phyloP scores from a whole-genome alignment of 1,140 invertebrate species.

The Marisa cornuarietis region DNA sequence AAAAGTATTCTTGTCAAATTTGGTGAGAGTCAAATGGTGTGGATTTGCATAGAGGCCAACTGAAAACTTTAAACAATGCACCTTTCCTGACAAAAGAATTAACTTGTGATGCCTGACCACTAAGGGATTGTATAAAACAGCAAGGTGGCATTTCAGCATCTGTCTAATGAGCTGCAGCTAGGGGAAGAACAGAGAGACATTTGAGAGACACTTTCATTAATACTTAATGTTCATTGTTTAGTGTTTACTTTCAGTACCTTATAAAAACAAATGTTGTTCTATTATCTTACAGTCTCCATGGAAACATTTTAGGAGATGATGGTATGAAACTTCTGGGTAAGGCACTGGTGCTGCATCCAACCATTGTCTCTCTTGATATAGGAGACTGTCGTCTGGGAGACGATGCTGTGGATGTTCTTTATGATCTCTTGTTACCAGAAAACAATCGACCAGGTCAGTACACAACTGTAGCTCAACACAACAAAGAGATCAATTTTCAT shows the following conservation, averaged over 20 bases:
- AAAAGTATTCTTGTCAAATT: no score
- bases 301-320: slow-evolving; percentile 48
- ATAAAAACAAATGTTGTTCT: background rate
- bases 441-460: slow-evolving; percentile 47
- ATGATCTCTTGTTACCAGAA: slow-evolving; percentile 46
- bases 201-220: no score
- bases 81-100: no score
- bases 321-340: slow-evolving; percentile 43
- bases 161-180: no score
- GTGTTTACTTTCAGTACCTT: background rate
- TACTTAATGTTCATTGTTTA: background rate
- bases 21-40: no score
- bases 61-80: no score
- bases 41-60: no score
- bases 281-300: slow-evolving; percentile 49
- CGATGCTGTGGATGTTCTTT: slow-evolving; percentile 41
- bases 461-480: background rate
- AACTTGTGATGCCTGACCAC: no score
- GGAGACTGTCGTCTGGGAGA: slow-evolving; percentile 57
- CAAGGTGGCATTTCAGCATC: no score
- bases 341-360: slow-evolving; percentile 41
- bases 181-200: no score
- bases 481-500: background rate
- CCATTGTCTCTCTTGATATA: slow-evolving; percentile 52
- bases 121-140: no score